phyloP scores from a whole-genome alignment of 1,140 invertebrate genomes.

The Eriosoma lanigerum region DNA sequence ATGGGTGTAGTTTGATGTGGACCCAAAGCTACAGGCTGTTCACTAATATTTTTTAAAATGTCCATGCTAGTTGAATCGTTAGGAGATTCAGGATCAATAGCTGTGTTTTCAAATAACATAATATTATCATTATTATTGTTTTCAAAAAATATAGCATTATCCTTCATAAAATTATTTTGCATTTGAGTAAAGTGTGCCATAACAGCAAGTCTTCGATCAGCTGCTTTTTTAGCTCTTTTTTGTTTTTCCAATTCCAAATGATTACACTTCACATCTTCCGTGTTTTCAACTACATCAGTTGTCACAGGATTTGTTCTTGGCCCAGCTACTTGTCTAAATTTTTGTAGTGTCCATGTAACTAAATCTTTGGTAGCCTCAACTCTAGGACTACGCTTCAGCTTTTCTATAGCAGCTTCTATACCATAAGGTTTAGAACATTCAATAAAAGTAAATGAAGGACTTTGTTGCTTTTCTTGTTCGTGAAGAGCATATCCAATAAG shows the following conservation, averaged over 20 bases:
- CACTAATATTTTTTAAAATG: conserved; percentile 55
- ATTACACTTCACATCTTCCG: neutral
- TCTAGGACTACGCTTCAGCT: conserved; percentile 67
- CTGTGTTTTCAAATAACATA: conserved; percentile 74
- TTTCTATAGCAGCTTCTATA: conserved; percentile 73
- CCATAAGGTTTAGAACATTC: conserved; percentile 70
- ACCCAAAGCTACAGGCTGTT: conserved; percentile 62
- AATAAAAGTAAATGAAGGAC: conserved; percentile 78
- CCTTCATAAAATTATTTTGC: conserved; percentile 92
- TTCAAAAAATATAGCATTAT: conserved; percentile 86
- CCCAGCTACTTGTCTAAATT: conserved; percentile 66
- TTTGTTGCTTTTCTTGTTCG: conserved; percentile 81
- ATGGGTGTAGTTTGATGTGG: conserved; percentile 61
- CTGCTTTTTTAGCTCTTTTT: conserved; percentile 79
- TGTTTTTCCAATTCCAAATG: conserved; percentile 60
- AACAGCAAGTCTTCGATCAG: conserved; percentile 79
- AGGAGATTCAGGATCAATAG: conserved; percentile 56
- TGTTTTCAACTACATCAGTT: conserved; percentile 38
- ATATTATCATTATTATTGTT: too few relatives aligned
- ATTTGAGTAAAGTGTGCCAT: conserved; percentile 92
- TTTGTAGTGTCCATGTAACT: conserved; percentile 77
- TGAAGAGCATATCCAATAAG: conserved; percentile 78
- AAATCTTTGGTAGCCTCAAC: conserved; percentile 86
- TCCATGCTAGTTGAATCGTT: conserved; percentile 49
- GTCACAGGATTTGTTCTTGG: conserved; percentile 25